Base-by-base conservation (phyloP, 2,113 vertebrate genomes). In the Lophura nycthemera region DNA sequence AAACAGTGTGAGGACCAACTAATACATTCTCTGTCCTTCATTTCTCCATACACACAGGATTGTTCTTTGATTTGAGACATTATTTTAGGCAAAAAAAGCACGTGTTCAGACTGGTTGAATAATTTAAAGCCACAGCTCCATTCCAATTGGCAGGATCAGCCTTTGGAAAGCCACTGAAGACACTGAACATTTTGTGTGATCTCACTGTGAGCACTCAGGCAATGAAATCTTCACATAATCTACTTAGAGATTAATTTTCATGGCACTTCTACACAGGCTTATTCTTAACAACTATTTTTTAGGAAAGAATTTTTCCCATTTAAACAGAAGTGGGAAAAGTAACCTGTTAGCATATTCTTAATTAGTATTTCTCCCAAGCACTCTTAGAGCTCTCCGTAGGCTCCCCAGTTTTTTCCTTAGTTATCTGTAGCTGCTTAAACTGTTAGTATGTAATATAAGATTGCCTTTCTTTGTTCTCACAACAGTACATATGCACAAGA, bases 1-100 rank as follows among this genome's bases (percentile, higher is more conserved):
- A 89, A 96, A 97, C 85, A 93, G 86, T 72, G 87, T 65, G 42
- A 83, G 34, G 36, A 73, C 64, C 64, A 88, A 70, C 32, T 70
- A 88, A 83, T 63, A 93, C 42, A 50, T 54, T 69, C 50, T 85
- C 50, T 91, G 24, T 47, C 78, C 81, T 87, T 63, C 45, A 73
- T 75, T 83, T 66, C 69, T 54, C 36, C 83, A 40, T 29, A 27
- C 30, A 66, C 9, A 42, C 2, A 73, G 24, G 22, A 57, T 15
- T 19, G 15, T 4, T 71, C 48, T 89, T 90, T 86, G 19, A 76
- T 65, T 78, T 74, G 34, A 89, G 45, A 72, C 11, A 30, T 50
- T 67, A 34, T 54, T 70, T 66, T 64, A 21, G 34, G 57, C 10
- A 89, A 73, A 96, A 50, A 10, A 75, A 40, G 30, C 29, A 57